Conservation (phyloP, 2,888 invertebrate species). For the Notodonta ziczac region DNA sequence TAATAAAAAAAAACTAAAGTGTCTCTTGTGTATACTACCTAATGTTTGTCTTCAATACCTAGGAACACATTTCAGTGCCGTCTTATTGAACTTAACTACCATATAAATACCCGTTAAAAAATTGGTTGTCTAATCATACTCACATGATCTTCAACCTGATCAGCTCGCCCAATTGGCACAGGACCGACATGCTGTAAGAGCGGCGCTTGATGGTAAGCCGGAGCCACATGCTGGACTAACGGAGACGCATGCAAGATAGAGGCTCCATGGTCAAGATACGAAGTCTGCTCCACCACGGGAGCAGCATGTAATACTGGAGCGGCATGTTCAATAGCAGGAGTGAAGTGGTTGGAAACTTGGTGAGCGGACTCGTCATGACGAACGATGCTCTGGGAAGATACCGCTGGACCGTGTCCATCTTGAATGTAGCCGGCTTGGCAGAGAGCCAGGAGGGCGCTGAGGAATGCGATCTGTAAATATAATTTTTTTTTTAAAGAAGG, state of each 20-base stretch:
- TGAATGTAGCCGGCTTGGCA: slow-evolving; percentile 76
- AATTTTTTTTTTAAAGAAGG: no score
- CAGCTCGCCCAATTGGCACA: slow-evolving; percentile 52
- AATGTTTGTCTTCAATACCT: no score
- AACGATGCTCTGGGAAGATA: slow-evolving; percentile 75
- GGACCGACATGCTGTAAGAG: slow-evolving; percentile 2
- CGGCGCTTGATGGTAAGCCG: no score
- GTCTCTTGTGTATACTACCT: no score
- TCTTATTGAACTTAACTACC: no score
- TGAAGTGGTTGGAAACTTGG: slow-evolving; percentile 51
- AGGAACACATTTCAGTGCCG: no score
- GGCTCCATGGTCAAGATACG: slow-evolving; percentile 41
- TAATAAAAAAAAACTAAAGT: no score
- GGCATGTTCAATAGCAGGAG: slow-evolving; percentile 47
- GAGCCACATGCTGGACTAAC: slow-evolving; percentile 49
- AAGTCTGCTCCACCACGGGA: slow-evolving; percentile 35
- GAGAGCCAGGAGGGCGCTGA: slow-evolving; percentile 71
- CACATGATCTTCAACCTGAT: slow-evolving; percentile 63
- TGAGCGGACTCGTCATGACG: slow-evolving; percentile 68
- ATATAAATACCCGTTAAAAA: no score
- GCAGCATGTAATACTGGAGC: slow-evolving; percentile 29
- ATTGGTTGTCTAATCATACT: no score
- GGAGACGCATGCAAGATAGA: slow-evolving; percentile 46
- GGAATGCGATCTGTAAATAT: slow-evolving; percentile 72
- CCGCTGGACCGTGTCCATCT: slow-evolving; percentile 64